A percentile compares a stretch with the other conserved stretches of the same genome.
Evolutionary conservation across 92 coral and sea anemone genomes (phyloP).

Genomic region (Isaurus tuberculatus): DNA sequence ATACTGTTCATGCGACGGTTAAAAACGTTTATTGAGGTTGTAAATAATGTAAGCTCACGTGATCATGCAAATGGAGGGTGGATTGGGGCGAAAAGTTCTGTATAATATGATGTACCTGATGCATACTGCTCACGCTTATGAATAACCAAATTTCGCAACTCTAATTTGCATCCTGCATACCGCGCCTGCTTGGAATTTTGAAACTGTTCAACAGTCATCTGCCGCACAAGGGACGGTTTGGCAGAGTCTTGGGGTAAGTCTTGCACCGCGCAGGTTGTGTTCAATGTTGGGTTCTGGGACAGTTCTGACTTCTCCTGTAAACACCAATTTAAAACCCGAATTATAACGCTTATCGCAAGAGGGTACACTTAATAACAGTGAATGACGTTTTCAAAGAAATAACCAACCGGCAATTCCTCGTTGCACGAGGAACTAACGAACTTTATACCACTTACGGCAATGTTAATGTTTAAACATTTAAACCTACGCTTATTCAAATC

Average conservation of each 20-base stretch:
- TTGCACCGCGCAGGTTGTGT: neutral
- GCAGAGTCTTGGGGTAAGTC: slow-evolving; percentile 57
- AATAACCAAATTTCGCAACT: slow-evolving; percentile 78
- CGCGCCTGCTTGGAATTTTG: slow-evolving; percentile 75
- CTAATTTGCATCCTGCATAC: slow-evolving; percentile 81
- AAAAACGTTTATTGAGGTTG: too few species aligned
- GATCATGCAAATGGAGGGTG: too few species aligned
- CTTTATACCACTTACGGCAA: too few species aligned
- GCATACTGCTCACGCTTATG: slow-evolving; percentile 93
- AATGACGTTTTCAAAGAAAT: too few species aligned
- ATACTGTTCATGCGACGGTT: too few species aligned
- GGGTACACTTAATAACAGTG: too few species aligned
- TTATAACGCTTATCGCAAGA: neutral
- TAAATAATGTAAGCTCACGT: too few species aligned
- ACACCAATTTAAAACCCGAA: neutral
- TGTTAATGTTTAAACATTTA: too few species aligned
- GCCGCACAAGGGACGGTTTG: slow-evolving; percentile 46
- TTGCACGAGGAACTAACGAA: too few species aligned
- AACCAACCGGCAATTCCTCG: too few species aligned
- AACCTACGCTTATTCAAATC: too few species aligned
- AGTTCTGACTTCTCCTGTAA: slow-evolving; percentile 26
- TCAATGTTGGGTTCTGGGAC: slow-evolving; percentile 1
- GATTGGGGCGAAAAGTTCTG: neutral
- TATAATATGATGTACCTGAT: slow-evolving; percentile 67
- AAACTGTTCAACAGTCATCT: slow-evolving; percentile 54